phyloP scores from a whole-genome alignment of 2,113 vertebrate genomes.

The Chascanopsetta lugubris region DNA sequence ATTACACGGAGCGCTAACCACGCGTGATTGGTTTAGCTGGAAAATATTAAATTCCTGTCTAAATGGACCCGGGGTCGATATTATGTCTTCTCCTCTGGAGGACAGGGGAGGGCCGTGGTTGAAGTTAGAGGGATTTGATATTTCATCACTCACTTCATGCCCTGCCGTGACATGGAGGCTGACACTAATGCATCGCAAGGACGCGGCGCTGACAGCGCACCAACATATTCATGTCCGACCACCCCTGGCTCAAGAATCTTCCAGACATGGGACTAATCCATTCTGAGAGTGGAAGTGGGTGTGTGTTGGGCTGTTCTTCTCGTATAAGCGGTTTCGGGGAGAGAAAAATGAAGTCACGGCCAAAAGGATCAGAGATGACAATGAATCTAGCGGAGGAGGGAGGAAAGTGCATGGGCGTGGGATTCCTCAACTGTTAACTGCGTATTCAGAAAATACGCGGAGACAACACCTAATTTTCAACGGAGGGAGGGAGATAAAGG shows the following conservation, averaged over 20 bases:
- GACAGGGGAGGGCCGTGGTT: conserved; percentile 28
- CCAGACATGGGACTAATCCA: conserved; percentile 62
- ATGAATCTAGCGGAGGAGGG: conserved; percentile 38
- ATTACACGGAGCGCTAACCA: conserved; percentile 80
- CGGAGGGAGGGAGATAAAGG: conserved; percentile 23
- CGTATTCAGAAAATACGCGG: conserved; percentile 52
- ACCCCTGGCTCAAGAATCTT: conserved; percentile 62
- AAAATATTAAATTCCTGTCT: conserved; percentile 83
- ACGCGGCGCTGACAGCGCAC: conserved; percentile 71
- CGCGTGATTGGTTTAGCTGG: conserved; percentile 81
- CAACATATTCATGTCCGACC: conserved; percentile 69
- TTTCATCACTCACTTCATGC: conserved; percentile 80
- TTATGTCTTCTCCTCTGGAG: conserved; percentile 67
- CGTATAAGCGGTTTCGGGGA: conserved; percentile 56
- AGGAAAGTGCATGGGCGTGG: conserved; percentile 32
- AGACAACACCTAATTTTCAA: conserved; percentile 46
- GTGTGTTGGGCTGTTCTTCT: conserved; percentile 62
- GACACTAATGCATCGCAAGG: conserved; percentile 78
- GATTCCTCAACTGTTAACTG: conserved; percentile 47
- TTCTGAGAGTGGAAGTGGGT: conserved; percentile 61
- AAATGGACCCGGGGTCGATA: conserved; percentile 75
- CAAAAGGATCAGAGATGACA: conserved; percentile 61
- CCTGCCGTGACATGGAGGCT: conserved; percentile 67
- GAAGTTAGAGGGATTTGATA: conserved; percentile 76
- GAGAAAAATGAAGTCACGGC: conserved; percentile 62